These are phyloP conservation scores for Helleia helle DNA, from an alignment of 2,888 invertebrate genomes.

Conservation along the genomic window DNA sequence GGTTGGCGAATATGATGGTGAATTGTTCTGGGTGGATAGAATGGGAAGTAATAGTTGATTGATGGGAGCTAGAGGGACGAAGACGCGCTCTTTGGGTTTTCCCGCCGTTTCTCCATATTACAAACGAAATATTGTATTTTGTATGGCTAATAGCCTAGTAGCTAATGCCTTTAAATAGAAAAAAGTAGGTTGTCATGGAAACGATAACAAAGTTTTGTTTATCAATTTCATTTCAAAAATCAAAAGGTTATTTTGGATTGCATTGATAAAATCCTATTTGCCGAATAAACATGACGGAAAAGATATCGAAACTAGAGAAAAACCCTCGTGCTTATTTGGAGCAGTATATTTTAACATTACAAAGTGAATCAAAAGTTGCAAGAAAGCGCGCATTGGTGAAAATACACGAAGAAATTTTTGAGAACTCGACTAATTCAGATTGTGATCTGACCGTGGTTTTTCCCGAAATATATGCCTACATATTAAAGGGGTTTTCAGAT, in stretches of 20 bases:
- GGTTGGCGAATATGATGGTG: too few species aligned
- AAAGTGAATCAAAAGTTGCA: slow-evolving; percentile 75
- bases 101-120: too few species aligned
- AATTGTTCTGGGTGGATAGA: too few species aligned
- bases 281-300: slow-evolving; percentile 34
- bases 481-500: slow-evolving; percentile 66
- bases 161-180: too few species aligned
- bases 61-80: too few species aligned
- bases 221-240: slow-evolving; percentile 27
- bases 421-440: slow-evolving; percentile 41
- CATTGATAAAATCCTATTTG: slow-evolving; percentile 7
- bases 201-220: slow-evolving; percentile 38
- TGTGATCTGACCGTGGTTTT: slow-evolving; percentile 49
- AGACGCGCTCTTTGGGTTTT: too few species aligned
- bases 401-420: slow-evolving; percentile 64
- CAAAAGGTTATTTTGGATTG: neutral
- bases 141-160: too few species aligned
- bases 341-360: slow-evolving; percentile 51
- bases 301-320: slow-evolving; percentile 35
- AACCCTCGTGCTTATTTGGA: slow-evolving; percentile 48
- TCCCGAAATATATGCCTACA: slow-evolving; percentile 52
- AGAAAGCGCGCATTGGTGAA: slow-evolving; percentile 72
- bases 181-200: slow-evolving; percentile 41
- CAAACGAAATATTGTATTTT: too few species aligned
- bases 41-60: too few species aligned